Base-by-base conservation (phyloP, 2,113 vertebrate genomes). In the Tetraodon nigroviridis region DNA sequence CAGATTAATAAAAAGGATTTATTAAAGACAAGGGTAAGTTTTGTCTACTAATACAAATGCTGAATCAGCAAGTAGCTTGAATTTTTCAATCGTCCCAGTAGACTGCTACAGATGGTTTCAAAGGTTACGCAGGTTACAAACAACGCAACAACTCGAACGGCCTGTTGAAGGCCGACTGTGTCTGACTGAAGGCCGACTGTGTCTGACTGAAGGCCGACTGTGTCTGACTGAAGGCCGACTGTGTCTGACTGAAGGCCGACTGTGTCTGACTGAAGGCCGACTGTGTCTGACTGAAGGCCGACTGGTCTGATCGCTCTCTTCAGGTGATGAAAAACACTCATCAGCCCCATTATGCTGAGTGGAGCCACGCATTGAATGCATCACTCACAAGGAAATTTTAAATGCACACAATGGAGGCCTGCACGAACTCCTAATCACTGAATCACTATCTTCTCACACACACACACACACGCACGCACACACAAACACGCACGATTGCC, bases 391-490 rank as follows among this genome's bases (percentile, higher is more conserved):
- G 51, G 69, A 55, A 58, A 68, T 18, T 57, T 64, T 27, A 22
- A 76, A 74, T 2, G 14, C 37, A 61, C 51, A 83, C 74, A 84
- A 77, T 61, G 65, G 61, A 58, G 27, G 69, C 78, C 78, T 71
- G 78, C 77, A 78, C 76, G 76, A 71, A 78, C 71, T 80, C 44
- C 51, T 62, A 67, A 65, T 78, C 51, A 78, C 60, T 65, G 72
- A 71, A 59, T 69, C 69, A 69, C 61, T 61, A 58, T 73, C 64
- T 67, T 65, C 48, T 20, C 32, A 11, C 10, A 11, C 32, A 22
- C 46, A 52, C 61, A 58, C 53, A 52, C 40, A 67, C 67, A 50
- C 58, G 51, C 55, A 64, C 24, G 41, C 22, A 61, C 57, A 59
- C 21, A 41, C 18, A 1, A 46, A 24, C 48, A 2, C 62, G 32